A percentile compares a stretch with the other conserved stretches of the same genome.
phyloP scores from a whole-genome alignment of 2,888 invertebrate genomes.

The Drosophila flavopinicola region DNA sequence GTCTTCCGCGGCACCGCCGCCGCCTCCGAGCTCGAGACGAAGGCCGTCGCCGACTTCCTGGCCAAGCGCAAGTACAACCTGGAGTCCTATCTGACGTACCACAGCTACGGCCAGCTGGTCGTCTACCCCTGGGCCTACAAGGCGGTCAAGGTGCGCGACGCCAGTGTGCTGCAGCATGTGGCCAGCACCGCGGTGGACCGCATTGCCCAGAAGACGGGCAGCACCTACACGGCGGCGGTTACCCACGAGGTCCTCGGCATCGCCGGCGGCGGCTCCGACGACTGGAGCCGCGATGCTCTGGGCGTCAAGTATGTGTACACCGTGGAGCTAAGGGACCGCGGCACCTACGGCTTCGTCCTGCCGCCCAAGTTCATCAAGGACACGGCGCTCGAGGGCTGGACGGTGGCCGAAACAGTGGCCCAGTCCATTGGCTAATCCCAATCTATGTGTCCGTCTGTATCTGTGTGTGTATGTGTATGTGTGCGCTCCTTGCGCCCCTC shows the following conservation, averaged over 20 bases:
- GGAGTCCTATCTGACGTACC: slow-evolving; percentile 90
- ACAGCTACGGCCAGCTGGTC: slow-evolving; percentile 87
- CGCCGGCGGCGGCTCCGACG: slow-evolving; percentile 84
- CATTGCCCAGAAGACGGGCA: slow-evolving; percentile 76
- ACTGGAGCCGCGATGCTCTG: slow-evolving; percentile 80
- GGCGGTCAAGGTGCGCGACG: slow-evolving; percentile 78
- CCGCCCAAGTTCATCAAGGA: slow-evolving; percentile 80
- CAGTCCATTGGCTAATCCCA: slow-evolving; percentile 56
- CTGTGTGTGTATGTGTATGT: slow-evolving; percentile 11
- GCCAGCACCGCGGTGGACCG: slow-evolving; percentile 76
- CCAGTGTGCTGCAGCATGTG: slow-evolving; percentile 70
- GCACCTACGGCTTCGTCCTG: slow-evolving; percentile 79
- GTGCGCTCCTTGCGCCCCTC: slow-evolving; percentile 3
- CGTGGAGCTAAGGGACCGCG: slow-evolving; percentile 82
- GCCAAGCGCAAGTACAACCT: slow-evolving; percentile 85
- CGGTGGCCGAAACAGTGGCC: slow-evolving; percentile 80
- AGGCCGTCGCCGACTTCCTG: slow-evolving; percentile 86
- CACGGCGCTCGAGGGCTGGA: slow-evolving; percentile 80
- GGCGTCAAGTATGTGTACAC: slow-evolving; percentile 82
- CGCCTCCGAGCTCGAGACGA: slow-evolving; percentile 94
- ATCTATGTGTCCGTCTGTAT: neutral
- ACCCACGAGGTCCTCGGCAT: slow-evolving; percentile 81
- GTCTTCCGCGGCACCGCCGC: slow-evolving; percentile 90
- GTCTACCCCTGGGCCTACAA: slow-evolving; percentile 83
- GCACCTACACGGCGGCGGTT: slow-evolving; percentile 70